Evolutionary conservation across 2,888 invertebrate genomes (phyloP), one percentile per base, ranked within the genome.

Genomic region (Aricia artaxerxes): DNA sequence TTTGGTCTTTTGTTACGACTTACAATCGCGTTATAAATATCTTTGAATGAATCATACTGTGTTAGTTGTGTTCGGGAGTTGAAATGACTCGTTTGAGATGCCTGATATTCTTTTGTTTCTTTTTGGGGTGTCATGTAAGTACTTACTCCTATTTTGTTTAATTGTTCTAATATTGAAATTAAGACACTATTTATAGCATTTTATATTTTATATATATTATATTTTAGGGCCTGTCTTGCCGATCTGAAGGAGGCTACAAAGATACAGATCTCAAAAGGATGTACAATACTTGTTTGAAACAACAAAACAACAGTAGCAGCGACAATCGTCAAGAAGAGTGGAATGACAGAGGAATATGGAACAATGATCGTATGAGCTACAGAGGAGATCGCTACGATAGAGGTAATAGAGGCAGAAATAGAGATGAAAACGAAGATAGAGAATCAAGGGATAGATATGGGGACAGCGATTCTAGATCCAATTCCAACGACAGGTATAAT

Each of bases 211-310:
- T 1, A 24, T 16, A 16, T 35, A 35, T 35, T 35, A 2, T 76
- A 75, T 80, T 73, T 80, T 83, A 95, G 95, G 91, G 94, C 9
- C 84, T 96, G 38, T 95, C 93, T 84, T 96, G 96, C 83, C 95
- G 95, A 13, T 92, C 95, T 0, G 95, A 95, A 76, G 95, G 95
- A 79, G 95, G 95, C 40, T 93, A 95, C n/a, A 93, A 94, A 80
- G 95, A 96, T 82, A 93, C 95, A 31, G 95, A 96, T 79, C 87
- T 96, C 4, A 95, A 95, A 82, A 94, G 91, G 77, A 92, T 96
- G 9, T 95, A 96, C 82, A 94, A 94, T 81, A 94, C 89, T 78
- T 96, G 96, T 82, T 90, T 95, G 84, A 95, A 92, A 75, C 93
- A 90, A 85, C 89, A 90, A 84, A 91, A 90, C 80, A 88, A 84